A percentile compares a stretch with the other conserved stretches of the same genome.
These are phyloP conservation scores for Adoxophyes honmai DNA, from an alignment of 1,140 invertebrate genomes.

Conservation along the genomic window DNA sequence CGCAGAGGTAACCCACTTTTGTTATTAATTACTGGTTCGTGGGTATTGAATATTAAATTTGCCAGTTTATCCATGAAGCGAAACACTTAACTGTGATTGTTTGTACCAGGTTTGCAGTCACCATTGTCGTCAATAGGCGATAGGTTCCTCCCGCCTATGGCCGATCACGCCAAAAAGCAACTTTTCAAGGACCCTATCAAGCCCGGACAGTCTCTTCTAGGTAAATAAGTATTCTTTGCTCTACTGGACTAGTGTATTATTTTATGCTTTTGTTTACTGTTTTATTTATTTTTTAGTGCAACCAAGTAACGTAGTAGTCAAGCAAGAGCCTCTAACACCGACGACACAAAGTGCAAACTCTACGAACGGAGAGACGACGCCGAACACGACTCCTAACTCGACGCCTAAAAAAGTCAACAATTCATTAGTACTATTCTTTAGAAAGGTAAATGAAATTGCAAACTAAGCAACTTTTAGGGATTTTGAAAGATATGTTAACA, in stretches of 20 bases:
- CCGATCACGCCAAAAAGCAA: constrained; percentile 78
- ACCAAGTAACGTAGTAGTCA: constrained; percentile 37
- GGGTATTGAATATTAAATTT: too few relatives aligned
- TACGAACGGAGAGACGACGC: constrained; percentile 40
- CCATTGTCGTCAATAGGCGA: constrained; percentile 76
- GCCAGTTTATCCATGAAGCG: too few relatives aligned
- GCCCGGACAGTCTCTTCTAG: constrained; percentile 78
- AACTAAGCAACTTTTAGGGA: too few relatives aligned
- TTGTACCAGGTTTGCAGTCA: constrained; percentile 61
- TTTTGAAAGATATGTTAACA: too few relatives aligned
- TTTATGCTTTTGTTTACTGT: not conserved
- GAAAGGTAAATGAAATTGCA: constrained; percentile 82
- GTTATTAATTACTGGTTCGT: too few relatives aligned
- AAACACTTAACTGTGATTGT: constrained; percentile 37
- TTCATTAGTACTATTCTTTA: constrained; percentile 86
- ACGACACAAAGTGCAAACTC: constrained; percentile 17
- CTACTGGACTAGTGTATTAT: not conserved
- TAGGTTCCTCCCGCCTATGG: constrained; percentile 75
- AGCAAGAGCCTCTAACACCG: constrained; percentile 29
- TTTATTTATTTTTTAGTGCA: constrained; percentile 36
- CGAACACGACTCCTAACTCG: constrained; percentile 40
- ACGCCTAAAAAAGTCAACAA: constrained; percentile 58
- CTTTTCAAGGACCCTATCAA: constrained; percentile 78
- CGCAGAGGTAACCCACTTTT: constrained; percentile 33
- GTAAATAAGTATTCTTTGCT: constrained; percentile 31